Evolutionary conservation across 2,888 invertebrate species (phyloP).

Genomic region (Microdon myrmicae): DNA sequence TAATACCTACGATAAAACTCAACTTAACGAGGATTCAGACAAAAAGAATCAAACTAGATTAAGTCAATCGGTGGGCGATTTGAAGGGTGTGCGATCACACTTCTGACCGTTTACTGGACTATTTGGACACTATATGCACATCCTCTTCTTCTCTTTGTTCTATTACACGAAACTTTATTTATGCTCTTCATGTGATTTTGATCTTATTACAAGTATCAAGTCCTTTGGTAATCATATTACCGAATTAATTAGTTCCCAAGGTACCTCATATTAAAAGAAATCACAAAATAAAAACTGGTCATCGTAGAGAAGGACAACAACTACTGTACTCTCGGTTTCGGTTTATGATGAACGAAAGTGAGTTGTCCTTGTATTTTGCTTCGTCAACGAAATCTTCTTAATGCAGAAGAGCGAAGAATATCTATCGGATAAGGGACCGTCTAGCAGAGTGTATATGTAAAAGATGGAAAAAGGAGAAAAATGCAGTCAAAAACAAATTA

Average conservation of each 20-base stretch:
- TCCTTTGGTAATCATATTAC: conserved; percentile 45
- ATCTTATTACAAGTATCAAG: conserved; percentile 48
- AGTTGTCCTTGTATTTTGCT: not conserved
- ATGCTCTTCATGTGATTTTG: conserved; percentile 44
- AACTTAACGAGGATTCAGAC: too few relatives aligned
- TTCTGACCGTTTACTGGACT: too few relatives aligned
- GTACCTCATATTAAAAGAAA: conserved; percentile 2
- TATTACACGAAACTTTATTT: too few relatives aligned
- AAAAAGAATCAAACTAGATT: too few relatives aligned
- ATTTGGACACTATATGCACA: too few relatives aligned
- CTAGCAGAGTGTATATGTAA: not conserved
- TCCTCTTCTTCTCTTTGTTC: too few relatives aligned
- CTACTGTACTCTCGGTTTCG: too few relatives aligned
- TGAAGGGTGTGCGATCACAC: too few relatives aligned
- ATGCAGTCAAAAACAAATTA: conserved; percentile 35
- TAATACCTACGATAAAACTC: too few relatives aligned
- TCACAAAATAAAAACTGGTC: conserved; percentile 1
- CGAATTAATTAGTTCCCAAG: conserved; percentile 46
- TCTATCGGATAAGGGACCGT: conserved; percentile 11
- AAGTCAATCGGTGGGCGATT: too few relatives aligned
- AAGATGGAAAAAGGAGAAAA: conserved; percentile 10
- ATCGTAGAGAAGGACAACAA: conserved; percentile 7
- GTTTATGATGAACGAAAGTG: conserved; percentile 1
- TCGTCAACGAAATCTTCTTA: not conserved
- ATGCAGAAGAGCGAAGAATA: conserved; percentile 9